Evolutionary conservation across 1,140 invertebrate species (phyloP).

Genomic region (Drosophila miranda): DNA sequence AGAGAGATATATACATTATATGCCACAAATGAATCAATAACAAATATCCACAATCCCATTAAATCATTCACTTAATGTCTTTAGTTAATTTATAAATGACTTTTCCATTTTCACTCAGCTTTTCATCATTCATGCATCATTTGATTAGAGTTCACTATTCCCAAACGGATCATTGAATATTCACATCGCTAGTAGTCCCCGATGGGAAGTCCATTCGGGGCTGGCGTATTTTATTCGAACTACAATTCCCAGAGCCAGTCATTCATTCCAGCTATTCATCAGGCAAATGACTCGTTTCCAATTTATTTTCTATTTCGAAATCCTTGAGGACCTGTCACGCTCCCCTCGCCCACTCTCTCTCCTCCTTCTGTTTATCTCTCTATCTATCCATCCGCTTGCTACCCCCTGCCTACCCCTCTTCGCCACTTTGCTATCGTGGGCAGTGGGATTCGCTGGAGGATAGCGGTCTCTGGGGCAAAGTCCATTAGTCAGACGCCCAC

Average conservation of each 20-base stretch:
- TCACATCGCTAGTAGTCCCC: too few species aligned
- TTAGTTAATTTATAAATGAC: background rate
- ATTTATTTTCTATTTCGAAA: constrained; percentile 1
- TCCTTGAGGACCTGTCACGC: background rate
- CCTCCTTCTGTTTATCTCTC: background rate
- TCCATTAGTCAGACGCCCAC: constrained; percentile 50
- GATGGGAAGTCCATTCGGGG: too few species aligned
- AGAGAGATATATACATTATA: background rate
- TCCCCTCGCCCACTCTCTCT: too few species aligned
- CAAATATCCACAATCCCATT: too few species aligned
- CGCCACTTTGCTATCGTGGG: constrained; percentile 10
- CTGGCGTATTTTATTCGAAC: too few species aligned
- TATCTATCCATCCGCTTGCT: too few species aligned
- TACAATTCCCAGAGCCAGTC: background rate
- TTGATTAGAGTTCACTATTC: too few species aligned
- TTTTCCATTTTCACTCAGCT: too few species aligned
- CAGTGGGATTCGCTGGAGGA: background rate
- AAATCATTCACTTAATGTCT: too few species aligned
- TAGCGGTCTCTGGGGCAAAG: constrained; percentile 13
- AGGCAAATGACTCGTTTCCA: constrained; percentile 12
- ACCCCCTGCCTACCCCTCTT: too few species aligned
- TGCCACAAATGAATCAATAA: background rate
- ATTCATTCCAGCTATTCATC: constrained; percentile 16
- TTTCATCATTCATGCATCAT: too few species aligned
- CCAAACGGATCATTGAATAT: too few species aligned